Base-by-base conservation (phyloP, 2,888 invertebrate genomes). In the Parelbella ahira region DNA sequence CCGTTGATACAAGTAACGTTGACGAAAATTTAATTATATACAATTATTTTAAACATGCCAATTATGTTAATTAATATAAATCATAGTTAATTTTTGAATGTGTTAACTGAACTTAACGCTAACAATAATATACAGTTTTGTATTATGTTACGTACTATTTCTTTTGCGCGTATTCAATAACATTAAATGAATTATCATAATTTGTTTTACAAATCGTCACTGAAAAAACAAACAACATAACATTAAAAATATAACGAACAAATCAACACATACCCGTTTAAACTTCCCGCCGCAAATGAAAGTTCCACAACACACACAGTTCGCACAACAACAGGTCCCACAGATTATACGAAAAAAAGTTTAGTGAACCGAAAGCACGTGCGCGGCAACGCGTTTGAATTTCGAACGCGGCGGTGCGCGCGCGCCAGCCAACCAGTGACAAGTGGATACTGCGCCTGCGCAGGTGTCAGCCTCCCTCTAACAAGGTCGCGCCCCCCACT, bases 381-480 rank as follows among this genome's bases (percentile, higher is more conserved):
- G 78, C 72, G 64, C 71, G 66, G 47, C 36, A 48, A 56, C 54
- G 60, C 68, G 65, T 59, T 60, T 53, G 60, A 53, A 47, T 44
- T 53, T 56, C 66, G 67, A 58, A 62, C 70, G 75, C 80, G 78
- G 68, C 77, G 64, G 63, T 77, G 80, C 83, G 80, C 82, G 68
- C 79, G 73, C 81, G 78, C 62, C 71, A 63, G 62, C 64, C 60
- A 58, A 56, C 68, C 56, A 78, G 73, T 75, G 78, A 83, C 86
- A 83, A 87, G 86, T 86, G 84, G 71, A 64, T 65, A 65, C 63
- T 51, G 59, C 73, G 74, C 86, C 61, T 49, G 58, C 70, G 74
- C 86, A 86, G 86, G 86, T 84, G 86, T 64, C 79, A 74, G 71
- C 76, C 78, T 84, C 86, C 82, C 84, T 81, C 84, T 79, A 86